Conservation (phyloP, 64 coral and sea anemone species). For the Porites australiensis region DNA sequence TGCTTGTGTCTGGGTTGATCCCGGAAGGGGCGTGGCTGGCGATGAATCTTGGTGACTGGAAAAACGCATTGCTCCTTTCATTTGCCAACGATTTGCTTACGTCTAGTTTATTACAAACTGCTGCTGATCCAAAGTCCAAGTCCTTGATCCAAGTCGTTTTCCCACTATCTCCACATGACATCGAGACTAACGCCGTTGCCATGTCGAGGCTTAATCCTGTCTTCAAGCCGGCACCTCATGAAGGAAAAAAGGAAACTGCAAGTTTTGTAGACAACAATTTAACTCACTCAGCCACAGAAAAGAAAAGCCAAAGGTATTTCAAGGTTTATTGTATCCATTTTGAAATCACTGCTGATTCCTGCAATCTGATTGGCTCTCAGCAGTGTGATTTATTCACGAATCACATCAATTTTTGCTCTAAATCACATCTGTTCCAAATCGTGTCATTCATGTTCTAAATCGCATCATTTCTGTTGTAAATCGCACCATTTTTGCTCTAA, state of each 20-base stretch:
- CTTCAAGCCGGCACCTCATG: not conserved
- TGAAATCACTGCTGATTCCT: no score
- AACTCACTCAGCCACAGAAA: not conserved
- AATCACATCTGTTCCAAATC: no score
- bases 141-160: not conserved
- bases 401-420: no score
- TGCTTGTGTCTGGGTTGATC: slow-evolving; percentile 83
- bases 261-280: not conserved
- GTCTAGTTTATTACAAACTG: not conserved
- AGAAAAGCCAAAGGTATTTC: slow-evolving; percentile 19
- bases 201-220: slow-evolving; percentile 22
- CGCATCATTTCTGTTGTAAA: no score
- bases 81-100: slow-evolving; percentile 33
- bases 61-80: slow-evolving; percentile 84
- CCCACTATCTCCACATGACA: slow-evolving; percentile 1
- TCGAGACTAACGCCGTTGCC: slow-evolving; percentile 24
- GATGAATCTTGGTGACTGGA: slow-evolving; percentile 92
- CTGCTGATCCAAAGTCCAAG: not conserved
- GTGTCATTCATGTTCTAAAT: no score
- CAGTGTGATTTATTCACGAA: no score
- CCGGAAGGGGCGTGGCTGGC: slow-evolving; percentile 87
- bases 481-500: no score
- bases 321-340: no score
- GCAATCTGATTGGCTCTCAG: no score
- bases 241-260: not conserved